Evolutionary conservation across 2,113 vertebrate genomes (phyloP), one percentile per base, ranked within the genome.

Genomic region (Paramisgurnus dabryanus): DNA sequence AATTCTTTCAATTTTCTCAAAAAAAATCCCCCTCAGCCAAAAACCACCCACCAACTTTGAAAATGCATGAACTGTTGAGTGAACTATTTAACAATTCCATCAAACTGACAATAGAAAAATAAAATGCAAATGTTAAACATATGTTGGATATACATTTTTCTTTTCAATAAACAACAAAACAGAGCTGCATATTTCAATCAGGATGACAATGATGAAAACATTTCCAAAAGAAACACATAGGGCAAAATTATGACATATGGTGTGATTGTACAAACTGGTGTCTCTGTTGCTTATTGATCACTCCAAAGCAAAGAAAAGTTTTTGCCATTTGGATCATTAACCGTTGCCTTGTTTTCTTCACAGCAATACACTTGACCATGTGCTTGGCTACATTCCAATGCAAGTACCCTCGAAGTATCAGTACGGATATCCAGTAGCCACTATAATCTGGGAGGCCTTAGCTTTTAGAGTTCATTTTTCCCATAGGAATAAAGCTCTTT

Each of bases 401-500:
- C 76, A 50, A 79, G 73, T n/a, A 63, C 65, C 22, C 82, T 70
- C 40, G 53, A 34, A 49, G 63, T 82, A 79, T 80, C 67, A 80
- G 61, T 61, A 40, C 41, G 63, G 69, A 75, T 34, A 76, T 57
- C 73, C 15, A 57, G 58, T 22, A 70, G 64, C 79, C 80, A 61
- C 63, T 7, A 47, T 47, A 13, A 11, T 72, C 58, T 55, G 11
- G 17, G 41, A 4, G 63, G 63, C 41, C 43, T 60, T 67, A 5
- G 15, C 61, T 53, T 68, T 61, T 64, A n/a, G 22, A 53, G 9
- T 12, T 22, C 47, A 74, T 75, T 77, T 84, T 87, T 79, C 75
- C 63, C 67, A 63, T 27, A 8, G 82, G 49, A 86, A 87, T 85
- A 78, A 82, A 82, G 68, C 64, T 85, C 87, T 90, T 82, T 93